Evolutionary conservation across 2,113 vertebrate species (phyloP).

Genomic region (Microcebus griseorufus): DNA sequence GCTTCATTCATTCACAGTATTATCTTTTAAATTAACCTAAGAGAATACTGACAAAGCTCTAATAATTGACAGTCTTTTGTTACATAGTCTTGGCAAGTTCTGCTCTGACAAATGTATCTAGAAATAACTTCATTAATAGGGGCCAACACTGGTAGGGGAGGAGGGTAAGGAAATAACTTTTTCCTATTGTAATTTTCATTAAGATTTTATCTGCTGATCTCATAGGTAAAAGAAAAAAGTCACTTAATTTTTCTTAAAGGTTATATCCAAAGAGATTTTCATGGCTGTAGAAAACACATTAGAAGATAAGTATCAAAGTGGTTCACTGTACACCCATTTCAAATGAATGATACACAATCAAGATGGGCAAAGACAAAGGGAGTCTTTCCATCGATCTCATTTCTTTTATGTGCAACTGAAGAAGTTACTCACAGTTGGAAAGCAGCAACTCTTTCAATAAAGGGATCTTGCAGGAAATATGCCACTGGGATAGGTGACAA

Average conservation of each 20-base stretch:
- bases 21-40: background rate
- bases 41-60: background rate
- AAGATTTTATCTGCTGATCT: conserved; percentile 26
- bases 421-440: background rate
- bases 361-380: background rate
- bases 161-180: background rate
- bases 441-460: background rate
- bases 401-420: background rate
- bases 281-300: background rate
- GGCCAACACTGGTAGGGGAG: background rate
- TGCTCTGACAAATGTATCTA: background rate
- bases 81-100: background rate
- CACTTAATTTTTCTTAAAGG: conserved; percentile 27
- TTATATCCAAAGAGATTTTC: conserved; percentile 3
- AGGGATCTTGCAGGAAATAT: background rate
- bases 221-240: background rate
- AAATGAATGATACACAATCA: background rate
- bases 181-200: background rate
- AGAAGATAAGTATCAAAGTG: background rate
- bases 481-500: background rate
- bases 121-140: conserved; percentile 4
- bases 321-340: background rate
- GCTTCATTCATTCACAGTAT: background rate
- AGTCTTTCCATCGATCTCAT: background rate
- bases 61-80: background rate